Evolutionary conservation across 92 coral and sea anemone species (phyloP).

Genomic region (Siderastrea siderea): DNA sequence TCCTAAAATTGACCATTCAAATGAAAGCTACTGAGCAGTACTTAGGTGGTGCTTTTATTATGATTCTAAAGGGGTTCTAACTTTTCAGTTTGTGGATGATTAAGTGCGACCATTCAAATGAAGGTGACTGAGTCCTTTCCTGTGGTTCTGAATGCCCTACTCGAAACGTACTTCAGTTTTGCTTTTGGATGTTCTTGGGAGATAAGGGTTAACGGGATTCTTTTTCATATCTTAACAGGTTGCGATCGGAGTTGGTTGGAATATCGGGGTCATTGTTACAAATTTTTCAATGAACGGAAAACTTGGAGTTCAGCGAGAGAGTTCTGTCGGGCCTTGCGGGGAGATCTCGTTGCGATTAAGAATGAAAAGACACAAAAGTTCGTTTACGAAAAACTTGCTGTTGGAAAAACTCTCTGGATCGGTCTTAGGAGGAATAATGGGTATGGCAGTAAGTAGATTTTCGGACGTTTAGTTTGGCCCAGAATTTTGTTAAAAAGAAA

Average conservation of each 20-base stretch:
- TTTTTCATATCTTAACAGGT: background rate
- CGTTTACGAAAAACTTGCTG: slow-evolving; percentile 51
- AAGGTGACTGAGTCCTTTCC: background rate
- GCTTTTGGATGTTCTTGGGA: too few relatives aligned
- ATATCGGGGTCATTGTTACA: slow-evolving; percentile 35
- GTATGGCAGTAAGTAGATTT: background rate
- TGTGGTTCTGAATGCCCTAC: background rate
- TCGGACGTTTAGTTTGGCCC: too few relatives aligned
- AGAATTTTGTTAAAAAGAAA: too few relatives aligned
- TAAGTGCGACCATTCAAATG: too few relatives aligned
- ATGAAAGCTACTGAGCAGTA: too few relatives aligned
- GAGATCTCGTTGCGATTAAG: slow-evolving; percentile 47
- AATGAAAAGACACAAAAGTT: slow-evolving; percentile 51
- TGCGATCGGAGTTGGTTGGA: slow-evolving; percentile 45
- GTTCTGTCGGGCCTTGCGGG: slow-evolving; percentile 32
- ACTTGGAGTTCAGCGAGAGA: slow-evolving; percentile 59
- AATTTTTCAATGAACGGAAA: slow-evolving; percentile 2
- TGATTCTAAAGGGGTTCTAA: too few relatives aligned
- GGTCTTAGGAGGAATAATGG: slow-evolving; percentile 53
- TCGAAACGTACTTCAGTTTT: too few relatives aligned
- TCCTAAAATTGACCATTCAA: too few relatives aligned
- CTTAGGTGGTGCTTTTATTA: too few relatives aligned
- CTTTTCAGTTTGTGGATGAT: too few relatives aligned
- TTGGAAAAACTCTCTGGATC: slow-evolving; percentile 58
- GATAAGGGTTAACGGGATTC: too few relatives aligned